Evolutionary conservation across 2,113 vertebrate species (phyloP), one percentile per base, ranked within the genome.

Genomic region (Elanoides forficatus): DNA sequence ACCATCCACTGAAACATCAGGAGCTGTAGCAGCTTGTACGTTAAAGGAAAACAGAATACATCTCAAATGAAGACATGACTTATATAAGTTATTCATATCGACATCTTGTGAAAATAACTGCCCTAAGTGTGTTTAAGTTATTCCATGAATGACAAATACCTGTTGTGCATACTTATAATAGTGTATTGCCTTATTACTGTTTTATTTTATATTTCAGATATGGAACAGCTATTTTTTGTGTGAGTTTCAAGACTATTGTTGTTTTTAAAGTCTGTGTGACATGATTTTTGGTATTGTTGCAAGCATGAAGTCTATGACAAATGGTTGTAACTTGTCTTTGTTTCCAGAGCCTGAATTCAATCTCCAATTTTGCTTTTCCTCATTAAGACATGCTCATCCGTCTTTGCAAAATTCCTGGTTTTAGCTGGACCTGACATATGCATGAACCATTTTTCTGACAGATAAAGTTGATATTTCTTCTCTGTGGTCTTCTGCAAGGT

Each of bases 1-100:
- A 93, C 90, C 25, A 84, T 98, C 96, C 93, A 95, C 92, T 93
- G 95, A 92, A 95, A 96, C 92, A 92, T 92, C 97, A 95, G 92
- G 93, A 97, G 59, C 55, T 94, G 96, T 92, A 95, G 95, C 93
- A 90, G 95, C 95, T 97, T 96, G 88, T 52, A 91, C 59, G 70
- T 96, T 87, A 89, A 96, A 97, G 96, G 89, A 93, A 95, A 97
- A 97, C 93, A 97, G 73, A 97, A 95, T 34, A 95, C 42, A 95
- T 82, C 91, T 95, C 95, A 89, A 85, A 91, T 96, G 62, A 96
- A 87, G 53, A 74, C 27, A 62, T 9, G 15, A 50, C 59, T 81
- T 38, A 50, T 2, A 5, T 2, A 70, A 45, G 18, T 65, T 95
- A 81, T 18, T 91, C 13, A 36, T 19, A 42, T 17, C 32, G 74